A percentile compares a stretch with the other conserved stretches of the same genome.
Conservation (phyloP, 2,888 invertebrate genomes). For the Caenorhabditis drosophilae region DNA sequence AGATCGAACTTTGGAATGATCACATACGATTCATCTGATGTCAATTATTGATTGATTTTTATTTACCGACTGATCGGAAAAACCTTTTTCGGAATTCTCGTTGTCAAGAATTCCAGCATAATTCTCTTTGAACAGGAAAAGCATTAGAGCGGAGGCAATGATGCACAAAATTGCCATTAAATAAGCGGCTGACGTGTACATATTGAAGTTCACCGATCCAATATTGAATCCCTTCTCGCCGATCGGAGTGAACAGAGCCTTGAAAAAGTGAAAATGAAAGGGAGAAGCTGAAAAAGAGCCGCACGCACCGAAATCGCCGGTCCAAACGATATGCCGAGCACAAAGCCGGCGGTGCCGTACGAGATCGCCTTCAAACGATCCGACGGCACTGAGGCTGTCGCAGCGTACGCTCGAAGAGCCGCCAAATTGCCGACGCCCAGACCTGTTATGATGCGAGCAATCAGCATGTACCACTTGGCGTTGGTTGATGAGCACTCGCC, state of each 20-base stretch:
- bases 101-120: slow-evolving; percentile 48
- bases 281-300: no score
- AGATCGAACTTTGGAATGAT: slow-evolving; percentile 48
- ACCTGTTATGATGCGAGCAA: slow-evolving; percentile 41
- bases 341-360: slow-evolving; percentile 49
- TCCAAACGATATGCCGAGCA: slow-evolving; percentile 50
- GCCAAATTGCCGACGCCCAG: slow-evolving; percentile 46
- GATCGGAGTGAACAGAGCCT: slow-evolving; percentile 39
- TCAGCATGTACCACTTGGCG: slow-evolving; percentile 45
- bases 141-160: slow-evolving; percentile 31
- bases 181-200: slow-evolving; percentile 49
- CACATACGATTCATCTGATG: slow-evolving; percentile 19
- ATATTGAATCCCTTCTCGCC: slow-evolving; percentile 35
- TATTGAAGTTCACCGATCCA: slow-evolving; percentile 27
- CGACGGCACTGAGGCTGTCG: slow-evolving; percentile 44
- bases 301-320: slow-evolving; percentile 47
- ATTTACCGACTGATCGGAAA: background rate
- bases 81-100: slow-evolving; percentile 23
- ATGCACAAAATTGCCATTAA: slow-evolving; percentile 44
- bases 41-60: background rate
- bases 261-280: no score
- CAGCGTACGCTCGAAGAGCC: slow-evolving; percentile 44
- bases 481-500: background rate
- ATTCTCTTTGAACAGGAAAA: slow-evolving; percentile 44
- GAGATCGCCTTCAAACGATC: slow-evolving; percentile 47